Conservation (phyloP, 2,888 invertebrate genomes). For the Lepidochrysops patricia region DNA sequence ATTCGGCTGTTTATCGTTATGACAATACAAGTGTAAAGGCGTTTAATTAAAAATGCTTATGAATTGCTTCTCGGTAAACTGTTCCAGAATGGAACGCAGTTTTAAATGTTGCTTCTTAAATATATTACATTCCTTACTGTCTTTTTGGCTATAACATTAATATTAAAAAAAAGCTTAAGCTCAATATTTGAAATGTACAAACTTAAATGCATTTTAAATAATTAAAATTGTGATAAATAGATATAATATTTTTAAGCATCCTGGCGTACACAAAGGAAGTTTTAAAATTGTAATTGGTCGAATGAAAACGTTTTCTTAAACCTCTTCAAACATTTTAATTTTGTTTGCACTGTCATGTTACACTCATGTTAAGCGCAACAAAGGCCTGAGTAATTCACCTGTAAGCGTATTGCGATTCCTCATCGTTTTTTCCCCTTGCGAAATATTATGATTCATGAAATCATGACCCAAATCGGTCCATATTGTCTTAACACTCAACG, state of each 20-base stretch:
- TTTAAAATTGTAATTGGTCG: too few species aligned
- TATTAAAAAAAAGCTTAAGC: too few species aligned
- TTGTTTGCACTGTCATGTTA: not conserved
- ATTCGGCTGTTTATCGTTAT: not conserved
- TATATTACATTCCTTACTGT: too few species aligned
- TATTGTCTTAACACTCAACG: not conserved
- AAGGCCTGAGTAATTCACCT: not conserved
- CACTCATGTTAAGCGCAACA: not conserved
- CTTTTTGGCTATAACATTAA: too few species aligned
- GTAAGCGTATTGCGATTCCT: not conserved
- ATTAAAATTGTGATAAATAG: too few species aligned
- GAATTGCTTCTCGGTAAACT: not conserved
- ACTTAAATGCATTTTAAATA: too few species aligned
- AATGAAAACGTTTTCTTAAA: not conserved
- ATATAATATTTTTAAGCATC: too few species aligned
- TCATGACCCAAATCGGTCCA: not conserved
- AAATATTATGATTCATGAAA: slow-evolving; percentile 9
- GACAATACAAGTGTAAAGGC: not conserved
- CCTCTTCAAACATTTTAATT: not conserved
- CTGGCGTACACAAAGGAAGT: too few species aligned
- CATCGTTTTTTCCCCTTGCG: not conserved
- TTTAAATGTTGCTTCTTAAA: too few species aligned
- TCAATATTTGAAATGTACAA: too few species aligned
- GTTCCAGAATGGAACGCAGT: not conserved
- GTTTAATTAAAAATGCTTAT: not conserved